Evolutionary conservation across 2,888 invertebrate species (phyloP).

Genomic region (Lutraria lutraria): DNA sequence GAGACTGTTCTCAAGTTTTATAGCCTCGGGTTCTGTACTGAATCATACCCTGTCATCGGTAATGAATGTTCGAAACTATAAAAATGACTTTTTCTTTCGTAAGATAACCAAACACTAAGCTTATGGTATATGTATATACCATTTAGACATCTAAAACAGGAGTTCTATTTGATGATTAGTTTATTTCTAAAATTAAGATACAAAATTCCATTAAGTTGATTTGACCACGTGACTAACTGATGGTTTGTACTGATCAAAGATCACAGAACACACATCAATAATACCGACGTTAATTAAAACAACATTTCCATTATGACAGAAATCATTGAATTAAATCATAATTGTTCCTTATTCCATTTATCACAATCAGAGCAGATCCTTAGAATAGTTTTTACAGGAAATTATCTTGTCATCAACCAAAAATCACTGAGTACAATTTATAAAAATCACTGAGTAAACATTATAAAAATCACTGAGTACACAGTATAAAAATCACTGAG

Average conservation of each 20-base stretch:
- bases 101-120: neutral
- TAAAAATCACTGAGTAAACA: no score
- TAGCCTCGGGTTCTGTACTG: no score
- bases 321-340: neutral
- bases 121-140: neutral
- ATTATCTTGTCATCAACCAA: neutral
- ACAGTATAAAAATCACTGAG: no score
- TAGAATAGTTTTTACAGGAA: neutral
- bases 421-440: neutral
- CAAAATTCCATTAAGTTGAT: neutral
- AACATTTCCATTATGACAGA: neutral
- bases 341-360: neutral
- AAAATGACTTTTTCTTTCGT: neutral
- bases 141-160: neutral
- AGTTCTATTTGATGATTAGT: neutral
- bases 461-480: no score
- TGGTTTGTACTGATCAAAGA: neutral
- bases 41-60: neutral
- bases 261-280: neutral
- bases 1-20: no score
- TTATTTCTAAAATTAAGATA: neutral
- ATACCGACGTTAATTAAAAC: neutral
- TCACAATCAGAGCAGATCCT: neutral
- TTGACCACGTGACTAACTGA: neutral
- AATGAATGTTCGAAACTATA: neutral